Evolutionary conservation across 2,888 invertebrate species (phyloP).

Genomic region (Lithophane semibrunnea): DNA sequence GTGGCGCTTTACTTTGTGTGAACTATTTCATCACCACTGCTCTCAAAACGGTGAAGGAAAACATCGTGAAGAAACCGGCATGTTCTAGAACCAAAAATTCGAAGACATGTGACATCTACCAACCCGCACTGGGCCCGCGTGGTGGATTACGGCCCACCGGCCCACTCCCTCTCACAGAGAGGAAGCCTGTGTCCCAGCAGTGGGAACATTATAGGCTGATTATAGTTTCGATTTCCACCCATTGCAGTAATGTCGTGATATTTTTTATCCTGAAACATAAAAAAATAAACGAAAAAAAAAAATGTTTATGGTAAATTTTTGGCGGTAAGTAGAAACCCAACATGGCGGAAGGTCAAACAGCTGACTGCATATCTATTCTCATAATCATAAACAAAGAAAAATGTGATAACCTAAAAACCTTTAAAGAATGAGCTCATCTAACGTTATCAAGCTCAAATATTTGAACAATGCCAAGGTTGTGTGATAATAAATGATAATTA

Average conservation of each 20-base stretch:
- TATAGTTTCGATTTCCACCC: not conserved
- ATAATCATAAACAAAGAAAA: constrained; percentile 30
- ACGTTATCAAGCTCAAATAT: constrained; percentile 51
- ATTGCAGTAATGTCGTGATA: not conserved
- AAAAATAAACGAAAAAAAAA: not conserved
- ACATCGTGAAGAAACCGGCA: not conserved
- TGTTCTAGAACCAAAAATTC: not conserved
- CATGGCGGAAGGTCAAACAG: constrained; percentile 49
- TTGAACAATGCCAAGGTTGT: constrained; percentile 57
- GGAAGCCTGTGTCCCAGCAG: not conserved
- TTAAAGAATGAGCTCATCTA: constrained; percentile 49
- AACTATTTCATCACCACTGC: not conserved
- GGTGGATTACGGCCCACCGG: not conserved
- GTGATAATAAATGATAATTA: constrained; percentile 42
- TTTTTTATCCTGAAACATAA: not conserved
- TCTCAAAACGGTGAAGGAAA: not conserved
- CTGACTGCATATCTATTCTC: constrained; percentile 38
- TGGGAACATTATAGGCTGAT: not conserved
- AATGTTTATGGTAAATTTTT: constrained; percentile 3
- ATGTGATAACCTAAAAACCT: constrained; percentile 47
- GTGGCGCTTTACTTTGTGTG: not conserved
- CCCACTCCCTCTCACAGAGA: not conserved
- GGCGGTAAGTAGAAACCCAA: constrained; percentile 29
- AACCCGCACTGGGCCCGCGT: not conserved
- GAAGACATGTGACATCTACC: not conserved